Percentiles rank a stretch among this genome's conserved stretches.
Evolutionary conservation across 2,113 vertebrate species (phyloP).

Genomic region (Gymnogyps californianus): DNA sequence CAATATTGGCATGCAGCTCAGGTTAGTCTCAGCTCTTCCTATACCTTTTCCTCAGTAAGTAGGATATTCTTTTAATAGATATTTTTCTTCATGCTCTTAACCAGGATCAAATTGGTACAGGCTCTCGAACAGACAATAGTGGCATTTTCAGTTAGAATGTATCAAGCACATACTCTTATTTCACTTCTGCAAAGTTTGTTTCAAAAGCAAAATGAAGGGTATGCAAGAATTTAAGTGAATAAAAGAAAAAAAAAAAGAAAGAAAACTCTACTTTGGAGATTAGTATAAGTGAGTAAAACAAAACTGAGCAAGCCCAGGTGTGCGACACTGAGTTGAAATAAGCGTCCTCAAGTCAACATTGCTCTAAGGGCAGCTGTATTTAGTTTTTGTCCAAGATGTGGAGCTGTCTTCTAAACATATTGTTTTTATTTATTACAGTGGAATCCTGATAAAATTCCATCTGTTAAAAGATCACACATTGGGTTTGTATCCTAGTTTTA

Average conservation of each 20-base stretch:
- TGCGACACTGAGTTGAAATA: neutral
- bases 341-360: neutral
- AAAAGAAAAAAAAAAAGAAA: neutral
- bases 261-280: neutral
- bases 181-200: constrained; percentile 19
- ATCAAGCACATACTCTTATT: neutral
- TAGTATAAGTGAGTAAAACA: neutral
- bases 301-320: constrained; percentile 21
- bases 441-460: constrained; percentile 46
- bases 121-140: neutral
- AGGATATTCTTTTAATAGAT: neutral
- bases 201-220: neutral
- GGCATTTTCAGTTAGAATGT: constrained; percentile 32
- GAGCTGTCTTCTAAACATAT: constrained; percentile 54
- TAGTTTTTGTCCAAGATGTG: constrained; percentile 35
- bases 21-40: constrained; percentile 71
- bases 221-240: constrained; percentile 1
- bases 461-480: constrained; percentile 64
- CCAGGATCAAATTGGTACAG: neutral
- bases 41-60: neutral
- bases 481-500: constrained; percentile 59
- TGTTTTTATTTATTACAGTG: constrained; percentile 57
- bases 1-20: constrained; percentile 99
- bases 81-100: neutral
- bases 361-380: constrained; percentile 35